Conservation (phyloP, 1,140 invertebrate genomes). For the Asobara japonica region DNA sequence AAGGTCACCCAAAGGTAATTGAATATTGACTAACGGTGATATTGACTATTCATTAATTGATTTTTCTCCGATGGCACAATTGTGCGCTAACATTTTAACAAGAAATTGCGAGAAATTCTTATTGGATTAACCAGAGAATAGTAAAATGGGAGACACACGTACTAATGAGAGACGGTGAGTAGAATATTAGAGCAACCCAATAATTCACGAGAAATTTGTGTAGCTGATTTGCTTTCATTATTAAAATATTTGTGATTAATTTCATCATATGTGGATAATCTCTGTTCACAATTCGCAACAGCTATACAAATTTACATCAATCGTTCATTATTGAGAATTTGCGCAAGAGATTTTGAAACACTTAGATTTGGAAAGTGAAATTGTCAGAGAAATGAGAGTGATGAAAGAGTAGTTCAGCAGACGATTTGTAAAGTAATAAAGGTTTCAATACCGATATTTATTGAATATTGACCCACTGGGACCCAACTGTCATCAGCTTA, state of each 20-base stretch:
- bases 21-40: conserved; percentile 17
- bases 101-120: not conserved
- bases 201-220: not conserved
- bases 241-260: not conserved
- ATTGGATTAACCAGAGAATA: not conserved
- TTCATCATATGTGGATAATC: not conserved
- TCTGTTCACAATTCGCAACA: not conserved
- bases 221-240: not conserved
- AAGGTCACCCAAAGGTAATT: not conserved
- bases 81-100: not conserved
- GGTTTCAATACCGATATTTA: conserved; percentile 63
- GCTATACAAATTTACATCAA: not conserved
- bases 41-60: conserved; percentile 22
- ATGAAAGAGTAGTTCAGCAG: not conserved
- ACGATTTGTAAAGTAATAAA: conserved; percentile 25
- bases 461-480: conserved; percentile 65
- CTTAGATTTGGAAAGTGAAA: not conserved
- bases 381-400: not conserved
- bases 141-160: not conserved
- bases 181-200: not conserved
- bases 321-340: not conserved
- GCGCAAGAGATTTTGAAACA: not conserved
- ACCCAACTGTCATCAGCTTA: conserved; percentile 60
- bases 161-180: not conserved
- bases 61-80: not conserved